Evolutionary conservation across 2,797 vertebrate species (phyloP).

Genomic region (Denticeps clupeoides): DNA sequence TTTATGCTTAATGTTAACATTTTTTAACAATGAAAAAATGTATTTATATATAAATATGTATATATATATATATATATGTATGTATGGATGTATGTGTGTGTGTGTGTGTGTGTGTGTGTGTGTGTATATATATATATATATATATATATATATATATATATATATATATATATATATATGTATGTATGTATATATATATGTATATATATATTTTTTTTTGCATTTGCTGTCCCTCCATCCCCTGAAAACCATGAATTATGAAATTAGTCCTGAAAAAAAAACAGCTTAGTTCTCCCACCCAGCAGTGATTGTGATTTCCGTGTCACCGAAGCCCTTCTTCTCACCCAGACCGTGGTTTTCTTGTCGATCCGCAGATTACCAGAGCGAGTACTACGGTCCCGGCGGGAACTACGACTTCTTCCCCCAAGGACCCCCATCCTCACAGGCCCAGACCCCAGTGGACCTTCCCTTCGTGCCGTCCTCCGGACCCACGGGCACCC

Average conservation of each 20-base stretch:
- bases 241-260: background rate
- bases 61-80: too few species aligned
- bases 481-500: constrained; percentile 87
- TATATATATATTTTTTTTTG: too few species aligned
- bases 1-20: constrained; percentile 6
- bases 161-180: too few species aligned
- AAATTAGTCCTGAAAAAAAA: too few species aligned
- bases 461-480: constrained; percentile 94
- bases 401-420: constrained; percentile 97
- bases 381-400: constrained; percentile 93
- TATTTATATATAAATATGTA: too few species aligned
- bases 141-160: too few species aligned
- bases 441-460: constrained; percentile 92
- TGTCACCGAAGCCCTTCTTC: constrained; percentile 28
- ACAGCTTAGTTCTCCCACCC: constrained; percentile 52
- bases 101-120: background rate
- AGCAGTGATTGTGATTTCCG: constrained; percentile 57
- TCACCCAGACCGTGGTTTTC: constrained; percentile 18
- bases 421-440: constrained; percentile 92
- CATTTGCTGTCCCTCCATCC: background rate
- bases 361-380: constrained; percentile 74
- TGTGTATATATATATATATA: too few species aligned
- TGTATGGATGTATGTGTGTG: too few species aligned
- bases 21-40: constrained; percentile 12
- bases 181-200: too few species aligned